Conservation (phyloP, 2,113 vertebrate species). For the Gadus macrocephalus region DNA sequence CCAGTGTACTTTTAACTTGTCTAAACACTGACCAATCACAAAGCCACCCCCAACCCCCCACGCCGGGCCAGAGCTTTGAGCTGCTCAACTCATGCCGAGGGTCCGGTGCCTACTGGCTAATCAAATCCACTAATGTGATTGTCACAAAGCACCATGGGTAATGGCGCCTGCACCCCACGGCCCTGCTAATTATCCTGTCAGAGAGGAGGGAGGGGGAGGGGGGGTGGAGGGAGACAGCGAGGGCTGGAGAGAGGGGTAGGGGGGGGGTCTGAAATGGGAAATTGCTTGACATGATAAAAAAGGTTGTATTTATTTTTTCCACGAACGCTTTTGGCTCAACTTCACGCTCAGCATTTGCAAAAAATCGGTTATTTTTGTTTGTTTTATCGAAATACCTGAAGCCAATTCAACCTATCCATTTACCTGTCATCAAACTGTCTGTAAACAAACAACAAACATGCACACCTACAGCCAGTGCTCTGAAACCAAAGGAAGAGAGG, state of each 20-base stretch:
- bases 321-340: background rate
- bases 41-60: background rate
- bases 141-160: conserved; percentile 47
- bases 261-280: background rate
- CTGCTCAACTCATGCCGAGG: background rate
- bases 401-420: no score
- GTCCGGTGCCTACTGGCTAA: conserved; percentile 22
- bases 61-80: background rate
- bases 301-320: conserved; percentile 6
- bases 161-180: conserved; percentile 33
- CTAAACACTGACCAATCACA: background rate
- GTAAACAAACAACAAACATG: background rate
- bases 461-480: background rate
- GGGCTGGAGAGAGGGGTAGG: background rate
- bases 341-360: background rate
- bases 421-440: background rate
- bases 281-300: background rate
- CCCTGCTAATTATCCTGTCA: conserved; percentile 56
- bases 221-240: background rate
- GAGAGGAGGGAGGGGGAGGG: conserved; percentile 3
- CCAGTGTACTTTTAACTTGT: conserved; percentile 1
- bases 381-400: no score
- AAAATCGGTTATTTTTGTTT: no score
- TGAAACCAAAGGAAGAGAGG: conserved; percentile 13
- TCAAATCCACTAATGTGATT: conserved; percentile 44